Conservation (phyloP, 2,888 invertebrate genomes). For the Trissolcus japonicus region DNA sequence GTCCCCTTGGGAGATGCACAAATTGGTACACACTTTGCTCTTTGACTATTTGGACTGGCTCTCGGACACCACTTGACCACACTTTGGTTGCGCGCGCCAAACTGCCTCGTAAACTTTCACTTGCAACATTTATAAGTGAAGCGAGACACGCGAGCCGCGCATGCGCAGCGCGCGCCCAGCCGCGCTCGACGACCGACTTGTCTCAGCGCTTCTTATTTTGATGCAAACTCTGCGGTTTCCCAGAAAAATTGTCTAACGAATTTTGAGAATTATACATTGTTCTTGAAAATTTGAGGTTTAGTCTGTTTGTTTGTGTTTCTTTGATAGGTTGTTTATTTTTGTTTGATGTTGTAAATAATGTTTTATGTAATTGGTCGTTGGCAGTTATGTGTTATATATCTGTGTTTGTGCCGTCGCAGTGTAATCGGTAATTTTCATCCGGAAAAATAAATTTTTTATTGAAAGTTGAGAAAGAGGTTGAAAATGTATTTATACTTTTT, state of each 20-base stretch:
- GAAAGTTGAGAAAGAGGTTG: too few relatives aligned
- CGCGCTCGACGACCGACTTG: neutral
- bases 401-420: too few relatives aligned
- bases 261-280: neutral
- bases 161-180: slow-evolving; percentile 15
- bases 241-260: neutral
- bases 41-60: neutral
- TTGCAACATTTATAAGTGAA: slow-evolving; percentile 35
- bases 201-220: neutral
- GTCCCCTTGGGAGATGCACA: too few relatives aligned
- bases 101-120: slow-evolving; percentile 52
- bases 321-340: neutral
- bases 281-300: neutral
- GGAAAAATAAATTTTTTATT: too few relatives aligned
- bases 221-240: neutral
- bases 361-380: too few relatives aligned
- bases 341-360: neutral
- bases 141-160: slow-evolving; percentile 13
- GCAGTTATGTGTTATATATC: too few relatives aligned
- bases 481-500: too few relatives aligned
- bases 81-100: slow-evolving; percentile 19
- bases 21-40: too few relatives aligned
- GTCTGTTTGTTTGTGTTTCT: neutral
- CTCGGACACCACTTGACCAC: too few relatives aligned
- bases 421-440: too few relatives aligned